Conservation (phyloP, 2,113 vertebrate genomes). For the Alexandromys fortis region DNA sequence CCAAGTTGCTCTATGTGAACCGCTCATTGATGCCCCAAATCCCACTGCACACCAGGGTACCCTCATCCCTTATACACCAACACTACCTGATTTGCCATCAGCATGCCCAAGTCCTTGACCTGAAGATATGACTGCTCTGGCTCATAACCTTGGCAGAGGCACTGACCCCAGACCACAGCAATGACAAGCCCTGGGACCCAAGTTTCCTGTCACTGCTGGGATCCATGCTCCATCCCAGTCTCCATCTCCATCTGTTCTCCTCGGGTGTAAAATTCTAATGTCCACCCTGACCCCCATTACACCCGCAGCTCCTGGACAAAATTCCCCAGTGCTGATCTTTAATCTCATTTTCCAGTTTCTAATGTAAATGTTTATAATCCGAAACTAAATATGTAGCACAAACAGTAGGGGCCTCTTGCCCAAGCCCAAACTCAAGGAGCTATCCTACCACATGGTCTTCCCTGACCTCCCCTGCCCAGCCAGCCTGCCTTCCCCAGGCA, state of each 20-base stretch:
- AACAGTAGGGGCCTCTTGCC: background rate
- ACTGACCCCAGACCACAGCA: rapidly evolving
- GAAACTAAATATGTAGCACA: background rate
- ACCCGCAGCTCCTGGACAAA: too few species aligned
- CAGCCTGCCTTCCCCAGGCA: too few species aligned
- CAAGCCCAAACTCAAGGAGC: background rate
- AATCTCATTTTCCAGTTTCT: background rate
- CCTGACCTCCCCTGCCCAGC: background rate
- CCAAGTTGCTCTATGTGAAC: background rate
- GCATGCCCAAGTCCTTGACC: too few species aligned
- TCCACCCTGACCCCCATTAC: background rate
- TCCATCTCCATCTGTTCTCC: background rate
- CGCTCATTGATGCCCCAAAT: background rate
- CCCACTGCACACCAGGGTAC: background rate
- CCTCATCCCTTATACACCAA: background rate
- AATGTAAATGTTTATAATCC: background rate
- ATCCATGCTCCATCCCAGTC: background rate
- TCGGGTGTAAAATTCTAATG: background rate
- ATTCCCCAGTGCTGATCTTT: background rate
- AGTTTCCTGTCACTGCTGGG: background rate
- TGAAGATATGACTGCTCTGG: background rate
- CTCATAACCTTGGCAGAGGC: background rate
- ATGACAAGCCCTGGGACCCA: background rate
- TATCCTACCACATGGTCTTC: too few species aligned
- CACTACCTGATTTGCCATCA: too few species aligned